Evolutionary conservation across 1,140 invertebrate genomes (phyloP).

Genomic region (Leptoteleia sp.): DNA sequence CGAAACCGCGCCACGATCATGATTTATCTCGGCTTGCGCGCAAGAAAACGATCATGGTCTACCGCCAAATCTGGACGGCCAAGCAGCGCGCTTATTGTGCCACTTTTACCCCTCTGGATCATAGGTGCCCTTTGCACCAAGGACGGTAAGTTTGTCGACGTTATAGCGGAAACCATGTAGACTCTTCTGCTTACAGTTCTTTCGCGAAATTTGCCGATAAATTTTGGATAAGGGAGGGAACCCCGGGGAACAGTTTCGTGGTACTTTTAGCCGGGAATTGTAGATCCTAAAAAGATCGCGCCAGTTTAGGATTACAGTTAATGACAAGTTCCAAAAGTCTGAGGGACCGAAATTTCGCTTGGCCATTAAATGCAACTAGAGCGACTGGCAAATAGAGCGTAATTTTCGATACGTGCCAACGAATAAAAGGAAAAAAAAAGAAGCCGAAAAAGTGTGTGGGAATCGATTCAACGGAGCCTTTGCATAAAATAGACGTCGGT

Average conservation of each 20-base stretch:
- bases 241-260: too few relatives aligned
- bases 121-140: slow-evolving; percentile 78
- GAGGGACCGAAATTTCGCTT: neutral
- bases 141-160: slow-evolving; percentile 74
- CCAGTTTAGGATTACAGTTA: too few relatives aligned
- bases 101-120: slow-evolving; percentile 77
- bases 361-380: too few relatives aligned
- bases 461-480: neutral
- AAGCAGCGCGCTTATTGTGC: slow-evolving; percentile 71
- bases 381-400: too few relatives aligned
- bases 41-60: slow-evolving; percentile 72
- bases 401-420: too few relatives aligned
- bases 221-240: too few relatives aligned
- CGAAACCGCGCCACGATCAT: slow-evolving; percentile 70
- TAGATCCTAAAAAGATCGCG: too few relatives aligned
- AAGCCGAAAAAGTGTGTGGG: neutral
- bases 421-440: too few relatives aligned
- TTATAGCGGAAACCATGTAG: too few relatives aligned
- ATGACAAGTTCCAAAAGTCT: slow-evolving; percentile 8
- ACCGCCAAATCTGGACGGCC: slow-evolving; percentile 69
- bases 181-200: too few relatives aligned
- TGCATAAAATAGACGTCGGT: slow-evolving; percentile 4
- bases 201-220: too few relatives aligned
- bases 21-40: slow-evolving; percentile 74
- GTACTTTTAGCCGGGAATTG: too few relatives aligned